A percentile compares a stretch with the other conserved stretches of the same genome.
phyloP scores from a whole-genome alignment of 2,888 invertebrate species.

The Strigamia maritima region DNA sequence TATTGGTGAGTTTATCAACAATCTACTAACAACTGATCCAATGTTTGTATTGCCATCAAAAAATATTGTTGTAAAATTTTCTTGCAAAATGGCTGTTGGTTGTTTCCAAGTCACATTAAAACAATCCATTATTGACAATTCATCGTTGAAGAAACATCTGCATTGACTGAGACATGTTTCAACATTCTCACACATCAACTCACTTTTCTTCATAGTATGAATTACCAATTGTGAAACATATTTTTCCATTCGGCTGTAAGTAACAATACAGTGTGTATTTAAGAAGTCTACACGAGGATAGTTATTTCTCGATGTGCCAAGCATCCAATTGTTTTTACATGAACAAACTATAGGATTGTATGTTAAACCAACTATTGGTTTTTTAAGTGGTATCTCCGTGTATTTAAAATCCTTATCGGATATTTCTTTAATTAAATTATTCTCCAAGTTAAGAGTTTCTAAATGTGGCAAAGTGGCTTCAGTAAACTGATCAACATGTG shows the following conservation, averaged over 20 bases:
- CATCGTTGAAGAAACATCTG: background rate
- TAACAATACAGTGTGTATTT: background rate
- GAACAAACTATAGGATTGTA: background rate
- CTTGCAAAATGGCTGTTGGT: background rate
- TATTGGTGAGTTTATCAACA: too few species aligned
- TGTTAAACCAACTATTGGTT: background rate
- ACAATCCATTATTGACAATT: background rate
- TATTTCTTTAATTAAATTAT: background rate
- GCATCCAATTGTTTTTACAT: background rate
- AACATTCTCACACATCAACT: background rate
- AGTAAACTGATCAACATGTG: background rate
- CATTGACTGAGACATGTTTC: background rate
- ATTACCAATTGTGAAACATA: background rate
- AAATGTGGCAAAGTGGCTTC: too few species aligned
- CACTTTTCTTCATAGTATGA: background rate
- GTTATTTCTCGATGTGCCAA: too few species aligned
- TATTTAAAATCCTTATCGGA: background rate
- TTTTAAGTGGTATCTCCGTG: background rate
- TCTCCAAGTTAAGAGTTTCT: background rate
- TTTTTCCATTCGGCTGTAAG: background rate
- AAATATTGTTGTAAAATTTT: background rate
- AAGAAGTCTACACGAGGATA: background rate
- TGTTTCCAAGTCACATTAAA: background rate
- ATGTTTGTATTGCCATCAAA: too few species aligned
- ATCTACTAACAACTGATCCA: too few species aligned